Evolutionary conservation across 2,113 vertebrate species (phyloP), one percentile per base, ranked within the genome.

Genomic region (Platichthys flesus): DNA sequence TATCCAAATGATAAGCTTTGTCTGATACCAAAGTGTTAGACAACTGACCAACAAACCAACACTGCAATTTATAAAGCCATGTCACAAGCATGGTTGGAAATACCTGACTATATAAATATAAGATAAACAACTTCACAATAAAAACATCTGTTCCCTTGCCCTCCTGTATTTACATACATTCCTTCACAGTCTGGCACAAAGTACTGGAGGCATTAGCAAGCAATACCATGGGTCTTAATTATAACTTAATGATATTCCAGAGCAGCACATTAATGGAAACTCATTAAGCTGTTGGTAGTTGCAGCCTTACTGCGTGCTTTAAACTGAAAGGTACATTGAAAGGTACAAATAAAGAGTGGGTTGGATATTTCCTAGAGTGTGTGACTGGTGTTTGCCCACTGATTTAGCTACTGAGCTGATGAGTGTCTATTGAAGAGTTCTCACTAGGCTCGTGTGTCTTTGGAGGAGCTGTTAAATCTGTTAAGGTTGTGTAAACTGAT

Each of bases 261-360:
- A 67, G 18, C 59, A 59, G 71, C 37, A 24, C 74, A 31, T 78
- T 73, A 81, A 85, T 49, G 75, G 67, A 76, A 42, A 37, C 56
- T 82, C 65, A 77, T 73, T 79, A 82, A 62, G 57, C 49, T 5
- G 1, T 16, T 78, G 24, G 65, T 68, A 16, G 72, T 72, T 37
- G 63, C 75, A 76, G 35, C 64, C 21, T 56, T 45, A 51, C 45
- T 75, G 70, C 47, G 35, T 23, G 20, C 59, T 68, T 45, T 69
- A 56, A 79, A 67, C 21, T 70, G 52, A 75, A 69, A 77, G 21
- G 28, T 24, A 51, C 26, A 67, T 15, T 62, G 45, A 80, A 49
- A 54, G 62, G 42, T 73, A 31, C 73, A 56, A 79, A 68, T 70
- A 67, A 2, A 35, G 45, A 61, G 71, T 28, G 42, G 2, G 4